Evolutionary conservation across 1,140 invertebrate genomes (phyloP), one percentile per base, ranked within the genome.

Genomic region (Scaptomyza montana): DNA sequence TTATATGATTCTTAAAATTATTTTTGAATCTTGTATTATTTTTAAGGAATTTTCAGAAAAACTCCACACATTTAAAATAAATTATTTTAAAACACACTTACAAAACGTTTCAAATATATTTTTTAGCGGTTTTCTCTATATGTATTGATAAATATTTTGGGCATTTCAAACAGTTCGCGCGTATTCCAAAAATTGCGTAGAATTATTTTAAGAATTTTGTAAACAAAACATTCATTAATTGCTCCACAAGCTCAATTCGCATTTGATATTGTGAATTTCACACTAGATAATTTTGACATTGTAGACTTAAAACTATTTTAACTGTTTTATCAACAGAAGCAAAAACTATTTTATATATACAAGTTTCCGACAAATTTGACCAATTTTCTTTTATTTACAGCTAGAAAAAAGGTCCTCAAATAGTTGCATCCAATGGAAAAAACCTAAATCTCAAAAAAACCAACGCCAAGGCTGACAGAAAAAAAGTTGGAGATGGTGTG

Each of bases 171-270:
- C 25, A 53, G 28, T 28, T 28, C 6, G 21, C 30, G 12, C 13
- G 8, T 47, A 13, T 33, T 30, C 5, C 10, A 13, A 13, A 33
- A 45, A 36, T 61, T 49, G 36, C 10, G 8, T 10, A 2, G n/a
- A 13, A 46, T n/a, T 64, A 46, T 55, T 64, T 55, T 47, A 46
- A 47, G 51, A 46, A 19, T 13, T 46, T 47, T 46, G 28, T 64
- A 55, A 54, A 55, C 62, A 64, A 45, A 21, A 28, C 3, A 5
- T 54, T 36, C 10, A 9, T 10, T 41, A 36, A 36, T 55, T 12
- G 8, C 47, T 49, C 25, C 2, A 54, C 55, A 55, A n/a, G 12
- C 12, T 43, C 12, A 43, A 64, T 64, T n/a, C 33, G 21, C 28
- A 19, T 21, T 45, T 63, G n/a, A 30, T 28, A 45, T 45, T 30